A percentile compares a stretch with the other conserved stretches of the same genome.
phyloP scores from a whole-genome alignment of 2,113 vertebrate genomes.

The Prionailurus bengalensis region DNA sequence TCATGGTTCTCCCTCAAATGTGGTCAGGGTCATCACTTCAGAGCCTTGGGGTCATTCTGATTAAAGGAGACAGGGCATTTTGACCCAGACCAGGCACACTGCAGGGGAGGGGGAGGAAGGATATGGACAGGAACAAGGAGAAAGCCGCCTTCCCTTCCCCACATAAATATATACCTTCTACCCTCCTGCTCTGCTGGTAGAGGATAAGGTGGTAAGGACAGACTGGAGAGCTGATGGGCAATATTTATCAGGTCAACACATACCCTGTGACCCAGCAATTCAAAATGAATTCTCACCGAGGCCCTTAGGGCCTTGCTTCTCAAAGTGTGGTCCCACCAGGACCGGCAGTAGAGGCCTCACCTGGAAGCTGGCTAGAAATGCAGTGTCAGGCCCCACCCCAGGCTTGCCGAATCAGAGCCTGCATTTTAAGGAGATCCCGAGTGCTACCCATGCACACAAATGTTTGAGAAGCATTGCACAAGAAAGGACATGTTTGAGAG shows the following conservation, averaged over 20 bases:
- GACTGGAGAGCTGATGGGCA: neutral
- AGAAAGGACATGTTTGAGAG: neutral
- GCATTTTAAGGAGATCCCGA: neutral
- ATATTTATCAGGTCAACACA: neutral
- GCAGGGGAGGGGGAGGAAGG: neutral
- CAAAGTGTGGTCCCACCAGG: neutral
- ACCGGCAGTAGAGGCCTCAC: neutral
- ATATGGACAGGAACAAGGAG: neutral
- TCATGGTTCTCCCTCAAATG: neutral
- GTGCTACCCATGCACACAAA: neutral
- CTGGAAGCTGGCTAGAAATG: neutral
- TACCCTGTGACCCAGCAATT: neutral
- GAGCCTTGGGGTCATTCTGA: neutral
- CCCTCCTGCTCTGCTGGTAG: neutral
- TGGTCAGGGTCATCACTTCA: neutral
- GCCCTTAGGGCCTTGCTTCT: neutral
- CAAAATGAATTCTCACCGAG: neutral
- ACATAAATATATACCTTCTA: neutral
- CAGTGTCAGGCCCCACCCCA: neutral
- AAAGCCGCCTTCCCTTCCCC: neutral
- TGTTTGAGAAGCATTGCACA: neutral
- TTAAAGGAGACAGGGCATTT: neutral
- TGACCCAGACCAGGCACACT: neutral
- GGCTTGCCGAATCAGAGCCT: neutral
- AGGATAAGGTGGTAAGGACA: neutral